Percentiles rank a stretch among this genome's conserved stretches.
These are phyloP conservation scores for Thunnus albacares DNA, from an alignment of 2,797 vertebrate species.

Conservation along the genomic window DNA sequence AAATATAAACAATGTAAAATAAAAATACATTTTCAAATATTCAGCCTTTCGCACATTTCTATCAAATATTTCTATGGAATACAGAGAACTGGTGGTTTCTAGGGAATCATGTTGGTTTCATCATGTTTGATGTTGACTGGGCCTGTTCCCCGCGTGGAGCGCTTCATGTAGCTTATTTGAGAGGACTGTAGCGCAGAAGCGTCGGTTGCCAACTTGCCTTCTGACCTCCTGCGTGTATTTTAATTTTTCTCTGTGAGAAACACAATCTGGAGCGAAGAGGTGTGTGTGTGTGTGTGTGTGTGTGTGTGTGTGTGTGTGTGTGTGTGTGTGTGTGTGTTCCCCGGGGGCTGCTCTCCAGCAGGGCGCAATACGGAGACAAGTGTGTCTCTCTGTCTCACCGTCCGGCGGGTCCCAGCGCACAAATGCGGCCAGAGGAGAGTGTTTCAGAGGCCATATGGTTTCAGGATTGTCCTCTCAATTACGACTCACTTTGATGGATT, in stretches of 20 bases:
- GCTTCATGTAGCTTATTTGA: slow-evolving; percentile 24
- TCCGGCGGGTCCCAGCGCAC: slow-evolving; percentile 60
- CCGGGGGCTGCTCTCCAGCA: slow-evolving; percentile 90
- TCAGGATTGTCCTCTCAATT: slow-evolving; percentile 95
- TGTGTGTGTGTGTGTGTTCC: slow-evolving; percentile 63
- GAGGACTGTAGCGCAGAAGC: slow-evolving; percentile 16
- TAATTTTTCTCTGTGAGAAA: slow-evolving; percentile 91
- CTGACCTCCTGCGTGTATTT: slow-evolving; percentile 76
- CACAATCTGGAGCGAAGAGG: slow-evolving; percentile 85
- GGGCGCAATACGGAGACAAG: slow-evolving; percentile 91
- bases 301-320: slow-evolving; percentile 16
- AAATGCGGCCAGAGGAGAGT: slow-evolving; percentile 85
- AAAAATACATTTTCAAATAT: slow-evolving; percentile 58
- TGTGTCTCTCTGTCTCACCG: slow-evolving; percentile 71
- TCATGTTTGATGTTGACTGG: neutral
- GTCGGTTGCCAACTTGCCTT: slow-evolving; percentile 69
- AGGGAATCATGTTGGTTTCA: neutral
- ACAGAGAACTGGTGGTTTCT: neutral
- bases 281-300: slow-evolving; percentile 51
- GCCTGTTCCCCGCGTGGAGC: neutral
- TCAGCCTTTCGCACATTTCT: slow-evolving; percentile 5
- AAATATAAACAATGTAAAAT: slow-evolving; percentile 66
- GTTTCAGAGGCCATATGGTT: slow-evolving; percentile 96
- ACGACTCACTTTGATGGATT: slow-evolving; percentile 97
- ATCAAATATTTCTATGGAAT: neutral